These are phyloP conservation scores for Chascanopsetta lugubris DNA, from an alignment of 2,113 vertebrate genomes.

Conservation along the genomic window DNA sequence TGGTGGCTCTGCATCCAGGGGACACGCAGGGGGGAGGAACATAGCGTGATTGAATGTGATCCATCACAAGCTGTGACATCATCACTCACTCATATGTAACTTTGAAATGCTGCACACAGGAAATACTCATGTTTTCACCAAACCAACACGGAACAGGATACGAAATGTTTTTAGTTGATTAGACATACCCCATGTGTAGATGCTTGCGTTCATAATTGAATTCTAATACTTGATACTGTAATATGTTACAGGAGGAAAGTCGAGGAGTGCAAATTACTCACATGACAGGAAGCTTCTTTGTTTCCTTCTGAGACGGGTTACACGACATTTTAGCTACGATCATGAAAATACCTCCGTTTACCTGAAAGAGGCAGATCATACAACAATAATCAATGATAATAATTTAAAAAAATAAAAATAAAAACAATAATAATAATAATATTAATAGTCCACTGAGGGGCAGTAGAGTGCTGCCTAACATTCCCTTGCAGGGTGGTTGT, in stretches of 20 bases:
- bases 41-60: neutral
- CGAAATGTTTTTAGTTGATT: no score
- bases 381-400: no score
- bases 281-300: conserved; percentile 94
- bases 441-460: conserved; percentile 9
- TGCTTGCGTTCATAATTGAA: neutral
- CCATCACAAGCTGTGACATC: neutral
- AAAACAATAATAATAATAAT: neutral
- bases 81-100: no score
- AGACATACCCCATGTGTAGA: no score
- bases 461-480: conserved; percentile 16
- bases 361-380: conserved; percentile 73
- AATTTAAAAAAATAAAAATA: no score
- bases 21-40: neutral
- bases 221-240: neutral
- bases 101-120: no score
- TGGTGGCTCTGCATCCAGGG: conserved; percentile 82
- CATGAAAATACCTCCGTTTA: conserved; percentile 94
- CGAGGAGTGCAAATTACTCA: no score
- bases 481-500: neutral
- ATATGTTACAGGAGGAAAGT: neutral
- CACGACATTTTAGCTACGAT: conserved; percentile 92
- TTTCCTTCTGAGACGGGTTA: conserved; percentile 92
- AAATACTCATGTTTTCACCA: no score
- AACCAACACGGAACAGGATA: no score